Evolutionary conservation across 2,113 vertebrate genomes (phyloP).

Genomic region (Notothenia coriiceps): DNA sequence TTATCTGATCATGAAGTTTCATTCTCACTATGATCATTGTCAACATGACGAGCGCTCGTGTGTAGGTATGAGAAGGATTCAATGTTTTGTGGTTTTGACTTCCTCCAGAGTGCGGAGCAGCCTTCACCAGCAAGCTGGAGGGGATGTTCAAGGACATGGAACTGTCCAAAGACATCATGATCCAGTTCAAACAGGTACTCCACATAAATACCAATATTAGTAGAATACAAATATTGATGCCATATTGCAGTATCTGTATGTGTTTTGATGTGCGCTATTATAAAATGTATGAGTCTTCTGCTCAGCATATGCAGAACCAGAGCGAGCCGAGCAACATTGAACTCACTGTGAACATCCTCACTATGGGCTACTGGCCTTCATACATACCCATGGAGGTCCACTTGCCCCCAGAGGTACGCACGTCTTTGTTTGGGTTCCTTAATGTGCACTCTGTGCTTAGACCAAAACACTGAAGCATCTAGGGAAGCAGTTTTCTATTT

Average conservation of each 20-base stretch:
- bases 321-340: slow-evolving; percentile 98
- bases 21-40: too few relatives aligned
- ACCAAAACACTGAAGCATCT: neutral
- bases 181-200: slow-evolving; percentile 96
- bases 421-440: neutral
- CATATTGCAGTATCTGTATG: neutral
- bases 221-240: neutral
- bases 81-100: slow-evolving; percentile 36
- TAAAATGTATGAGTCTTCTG: slow-evolving; percentile 9
- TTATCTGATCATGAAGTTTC: too few relatives aligned
- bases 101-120: slow-evolving; percentile 95
- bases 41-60: neutral
- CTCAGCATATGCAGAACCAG: slow-evolving; percentile 97
- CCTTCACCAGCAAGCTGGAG: slow-evolving; percentile 99
- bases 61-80: slow-evolving; percentile 10
- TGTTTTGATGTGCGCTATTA: neutral
- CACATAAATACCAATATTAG: neutral
- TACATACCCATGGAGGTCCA: slow-evolving; percentile 99
- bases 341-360: slow-evolving; percentile 98
- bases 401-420: slow-evolving; percentile 91
- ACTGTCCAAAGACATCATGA: slow-evolving; percentile 99
- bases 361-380: slow-evolving; percentile 99
- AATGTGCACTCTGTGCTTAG: neutral
- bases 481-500: neutral
- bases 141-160: slow-evolving; percentile 99